phyloP scores from a whole-genome alignment of 2,797 vertebrate genomes.

The Enoplosus armatus region DNA sequence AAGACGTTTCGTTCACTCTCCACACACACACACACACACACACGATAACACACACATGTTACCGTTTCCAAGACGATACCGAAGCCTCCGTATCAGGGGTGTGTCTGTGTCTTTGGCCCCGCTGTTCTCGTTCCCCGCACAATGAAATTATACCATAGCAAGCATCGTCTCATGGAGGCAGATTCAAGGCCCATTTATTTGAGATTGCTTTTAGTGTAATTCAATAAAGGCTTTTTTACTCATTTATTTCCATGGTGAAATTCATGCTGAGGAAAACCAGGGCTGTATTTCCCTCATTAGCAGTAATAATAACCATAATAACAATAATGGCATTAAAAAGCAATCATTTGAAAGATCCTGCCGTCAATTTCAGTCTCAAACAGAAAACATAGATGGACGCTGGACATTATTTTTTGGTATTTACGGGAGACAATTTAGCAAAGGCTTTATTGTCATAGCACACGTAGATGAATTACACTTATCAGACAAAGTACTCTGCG shows the following conservation, averaged over 20 bases:
- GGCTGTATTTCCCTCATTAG: conserved; percentile 87
- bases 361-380: conserved; percentile 80
- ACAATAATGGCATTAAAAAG: conserved; percentile 89
- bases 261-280: conserved; percentile 87
- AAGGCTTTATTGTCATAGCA: conserved; percentile 54
- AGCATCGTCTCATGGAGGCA: conserved; percentile 84
- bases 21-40: neutral
- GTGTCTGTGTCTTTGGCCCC: conserved; percentile 74
- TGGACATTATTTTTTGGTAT: conserved; percentile 78
- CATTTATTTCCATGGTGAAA: conserved; percentile 91
- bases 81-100: conserved; percentile 67
- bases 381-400: conserved; percentile 69
- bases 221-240: conserved; percentile 89
- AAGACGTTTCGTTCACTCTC: conserved; percentile 17
- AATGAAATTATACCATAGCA: conserved; percentile 86
- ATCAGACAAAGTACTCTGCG: conserved; percentile 36
- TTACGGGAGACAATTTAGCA: conserved; percentile 59
- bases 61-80: conserved; percentile 46
- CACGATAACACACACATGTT: neutral
- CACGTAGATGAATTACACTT: conserved; percentile 38
- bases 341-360: conserved; percentile 85
- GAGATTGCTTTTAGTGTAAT: conserved; percentile 92
- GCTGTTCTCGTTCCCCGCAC: conserved; percentile 74
- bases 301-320: conserved; percentile 89
- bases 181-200: conserved; percentile 90